A percentile compares a stretch with the other conserved stretches of the same genome.
phyloP scores from a whole-genome alignment of 2,888 invertebrate genomes.

The Taphrorychus bicolor region DNA sequence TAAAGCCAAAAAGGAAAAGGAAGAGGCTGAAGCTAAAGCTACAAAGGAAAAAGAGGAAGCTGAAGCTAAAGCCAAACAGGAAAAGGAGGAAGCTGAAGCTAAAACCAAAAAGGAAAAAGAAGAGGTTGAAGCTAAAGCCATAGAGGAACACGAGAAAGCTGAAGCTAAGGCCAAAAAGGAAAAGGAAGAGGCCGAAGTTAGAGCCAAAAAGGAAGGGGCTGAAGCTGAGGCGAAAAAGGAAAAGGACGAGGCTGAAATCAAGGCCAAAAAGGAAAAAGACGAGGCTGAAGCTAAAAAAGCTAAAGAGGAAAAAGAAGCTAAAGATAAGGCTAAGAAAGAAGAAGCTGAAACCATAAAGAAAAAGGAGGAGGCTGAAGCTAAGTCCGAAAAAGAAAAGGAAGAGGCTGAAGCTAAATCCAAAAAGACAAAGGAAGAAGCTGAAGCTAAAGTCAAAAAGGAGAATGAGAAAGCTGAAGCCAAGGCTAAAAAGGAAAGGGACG shows the following conservation, averaged over 20 bases:
- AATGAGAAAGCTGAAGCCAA: slow-evolving; percentile 32
- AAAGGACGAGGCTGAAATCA: slow-evolving; percentile 20
- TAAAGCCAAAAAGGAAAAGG: slow-evolving; percentile 37
- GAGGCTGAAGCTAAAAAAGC: slow-evolving; percentile 20
- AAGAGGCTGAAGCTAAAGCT: slow-evolving; percentile 1
- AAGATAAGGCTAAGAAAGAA: slow-evolving; percentile 42
- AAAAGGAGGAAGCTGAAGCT: no score
- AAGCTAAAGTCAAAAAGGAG: slow-evolving; percentile 26
- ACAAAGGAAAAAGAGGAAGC: slow-evolving; percentile 32
- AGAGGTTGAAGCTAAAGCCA: slow-evolving; percentile 1
- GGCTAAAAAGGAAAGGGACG: slow-evolving; percentile 32
- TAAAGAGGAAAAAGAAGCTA: slow-evolving; percentile 34
- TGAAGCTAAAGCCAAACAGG: slow-evolving; percentile 40
- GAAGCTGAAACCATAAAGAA: no score
- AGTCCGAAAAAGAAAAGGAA: slow-evolving; percentile 36
- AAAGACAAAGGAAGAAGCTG: slow-evolving; percentile 35
- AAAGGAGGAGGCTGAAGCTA: slow-evolving; percentile 20
- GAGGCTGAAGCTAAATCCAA: slow-evolving; percentile 20
- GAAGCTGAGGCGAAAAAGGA: slow-evolving; percentile 42
- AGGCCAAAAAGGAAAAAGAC: slow-evolving; percentile 36
- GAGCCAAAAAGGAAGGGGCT: slow-evolving; percentile 21
- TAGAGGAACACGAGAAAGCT: slow-evolving; percentile 32
- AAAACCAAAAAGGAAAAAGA: no score
- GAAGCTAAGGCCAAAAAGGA: slow-evolving; percentile 38
- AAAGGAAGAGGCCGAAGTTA: slow-evolving; percentile 4